These are phyloP conservation scores for Tympanuchus pallidicinctus DNA, from an alignment of 2,113 vertebrate species.

Conservation along the genomic window DNA sequence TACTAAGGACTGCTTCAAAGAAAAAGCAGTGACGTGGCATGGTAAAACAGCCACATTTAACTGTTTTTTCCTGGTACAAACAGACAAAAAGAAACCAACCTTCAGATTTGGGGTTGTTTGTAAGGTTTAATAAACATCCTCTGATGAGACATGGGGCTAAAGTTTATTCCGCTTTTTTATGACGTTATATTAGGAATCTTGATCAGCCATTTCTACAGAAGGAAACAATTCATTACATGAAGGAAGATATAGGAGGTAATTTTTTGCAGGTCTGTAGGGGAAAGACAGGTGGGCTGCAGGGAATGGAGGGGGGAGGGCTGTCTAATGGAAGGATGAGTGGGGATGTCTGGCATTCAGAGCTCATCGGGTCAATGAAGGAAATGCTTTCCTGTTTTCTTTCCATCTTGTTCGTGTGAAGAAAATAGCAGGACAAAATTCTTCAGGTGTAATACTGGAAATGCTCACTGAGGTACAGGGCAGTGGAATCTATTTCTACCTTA, in stretches of 20 bases:
- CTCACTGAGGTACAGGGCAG: background rate
- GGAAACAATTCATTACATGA: background rate
- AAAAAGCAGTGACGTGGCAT: accelerated
- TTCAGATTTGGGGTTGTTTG: background rate
- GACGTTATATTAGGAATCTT: background rate
- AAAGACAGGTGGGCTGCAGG: background rate
- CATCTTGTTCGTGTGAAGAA: background rate
- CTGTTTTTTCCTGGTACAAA: background rate
- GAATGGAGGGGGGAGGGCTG: background rate
- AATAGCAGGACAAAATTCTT: background rate
- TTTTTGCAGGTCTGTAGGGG: background rate
- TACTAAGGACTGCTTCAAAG: background rate
- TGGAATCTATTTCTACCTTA: background rate
- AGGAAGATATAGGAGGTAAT: background rate
- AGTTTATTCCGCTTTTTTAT: background rate
- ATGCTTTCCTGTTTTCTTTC: background rate
- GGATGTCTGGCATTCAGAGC: background rate
- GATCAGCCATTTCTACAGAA: background rate
- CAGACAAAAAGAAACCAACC: background rate
- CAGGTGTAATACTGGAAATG: background rate
- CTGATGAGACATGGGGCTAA: background rate
- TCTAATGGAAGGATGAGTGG: background rate
- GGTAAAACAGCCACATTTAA: background rate
- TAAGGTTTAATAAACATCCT: background rate
- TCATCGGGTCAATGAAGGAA: background rate